Evolutionary conservation across 1,140 invertebrate species (phyloP).

Genomic region (Drosophila littoralis): DNA sequence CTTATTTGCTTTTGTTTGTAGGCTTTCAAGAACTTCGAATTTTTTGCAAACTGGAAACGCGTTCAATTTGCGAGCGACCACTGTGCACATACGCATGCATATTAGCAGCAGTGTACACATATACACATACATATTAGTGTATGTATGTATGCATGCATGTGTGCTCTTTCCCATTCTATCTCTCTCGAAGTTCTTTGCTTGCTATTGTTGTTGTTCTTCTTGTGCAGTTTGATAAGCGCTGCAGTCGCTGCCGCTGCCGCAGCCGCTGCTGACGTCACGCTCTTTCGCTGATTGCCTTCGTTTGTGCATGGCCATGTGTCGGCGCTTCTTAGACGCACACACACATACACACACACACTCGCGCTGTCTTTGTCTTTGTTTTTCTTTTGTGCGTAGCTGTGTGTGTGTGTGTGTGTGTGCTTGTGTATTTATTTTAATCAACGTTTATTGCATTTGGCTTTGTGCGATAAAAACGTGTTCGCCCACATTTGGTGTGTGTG

Average conservation of each 20-base stretch:
- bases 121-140: not conserved
- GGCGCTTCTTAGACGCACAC: conserved; percentile 13
- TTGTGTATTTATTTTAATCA: conserved; percentile 76
- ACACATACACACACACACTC: conserved; percentile 5
- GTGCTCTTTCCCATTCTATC: not conserved
- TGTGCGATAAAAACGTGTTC: conserved; percentile 79
- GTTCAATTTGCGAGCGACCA: conserved; percentile 4
- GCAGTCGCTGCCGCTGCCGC: conserved; percentile 28
- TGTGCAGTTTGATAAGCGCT: conserved; percentile 38
- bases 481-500: conserved; percentile 65
- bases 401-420: conserved; percentile 30
- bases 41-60: not conserved
- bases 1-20: too few species aligned
- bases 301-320: conserved; percentile 36
- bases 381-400: conserved; percentile 41
- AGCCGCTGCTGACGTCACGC: conserved; percentile 32
- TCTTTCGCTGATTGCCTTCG: conserved; percentile 46
- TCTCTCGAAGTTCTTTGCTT: conserved; percentile 29
- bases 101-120: not conserved
- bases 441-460: conserved; percentile 80
- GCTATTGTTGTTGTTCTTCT: conserved; percentile 19
- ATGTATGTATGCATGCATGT: conserved; percentile 7
- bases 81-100: not conserved
- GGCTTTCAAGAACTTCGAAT: not conserved
- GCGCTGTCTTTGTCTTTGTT: conserved; percentile 33